A percentile compares a stretch with the other conserved stretches of the same genome.
phyloP scores from a whole-genome alignment of 2,797 vertebrate genomes.

The Spheniscus humboldti region DNA sequence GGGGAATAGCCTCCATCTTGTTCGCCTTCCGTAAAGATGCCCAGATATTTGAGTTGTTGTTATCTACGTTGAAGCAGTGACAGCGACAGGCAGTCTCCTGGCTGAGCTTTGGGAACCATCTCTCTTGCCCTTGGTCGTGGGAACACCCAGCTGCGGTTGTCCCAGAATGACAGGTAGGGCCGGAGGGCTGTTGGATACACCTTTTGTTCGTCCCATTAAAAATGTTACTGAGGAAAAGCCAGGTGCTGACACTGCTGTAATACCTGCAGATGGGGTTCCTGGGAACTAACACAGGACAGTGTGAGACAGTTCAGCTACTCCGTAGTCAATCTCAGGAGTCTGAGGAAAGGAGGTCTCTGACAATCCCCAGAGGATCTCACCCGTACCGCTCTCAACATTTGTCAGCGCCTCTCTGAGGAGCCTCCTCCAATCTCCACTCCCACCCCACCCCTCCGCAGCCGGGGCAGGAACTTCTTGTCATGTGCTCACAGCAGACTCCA shows the following conservation, averaged over 20 bases:
- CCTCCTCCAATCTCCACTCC: neutral
- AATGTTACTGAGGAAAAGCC: neutral
- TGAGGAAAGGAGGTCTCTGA: neutral
- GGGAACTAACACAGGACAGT: neutral
- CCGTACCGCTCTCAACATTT: rapidly evolving
- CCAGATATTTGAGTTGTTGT: neutral
- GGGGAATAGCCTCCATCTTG: neutral
- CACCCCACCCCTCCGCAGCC: neutral
- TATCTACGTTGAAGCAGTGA: neutral
- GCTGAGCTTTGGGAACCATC: neutral
- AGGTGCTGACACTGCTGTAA: neutral
- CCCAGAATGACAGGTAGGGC: neutral
- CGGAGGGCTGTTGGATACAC: neutral
- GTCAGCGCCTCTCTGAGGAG: neutral
- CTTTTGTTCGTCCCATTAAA: neutral
- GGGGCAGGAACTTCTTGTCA: neutral
- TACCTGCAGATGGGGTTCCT: neutral
- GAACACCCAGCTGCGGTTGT: neutral
- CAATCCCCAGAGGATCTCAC: neutral
- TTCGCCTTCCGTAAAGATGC: slow-evolving; percentile 17
- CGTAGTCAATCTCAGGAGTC: neutral
- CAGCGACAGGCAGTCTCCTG: neutral
- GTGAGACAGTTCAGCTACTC: neutral
- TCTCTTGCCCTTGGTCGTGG: neutral
- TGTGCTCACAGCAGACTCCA: neutral